Conservation (phyloP, 2,797 vertebrate species). For the Phataginus tetradactyla region DNA sequence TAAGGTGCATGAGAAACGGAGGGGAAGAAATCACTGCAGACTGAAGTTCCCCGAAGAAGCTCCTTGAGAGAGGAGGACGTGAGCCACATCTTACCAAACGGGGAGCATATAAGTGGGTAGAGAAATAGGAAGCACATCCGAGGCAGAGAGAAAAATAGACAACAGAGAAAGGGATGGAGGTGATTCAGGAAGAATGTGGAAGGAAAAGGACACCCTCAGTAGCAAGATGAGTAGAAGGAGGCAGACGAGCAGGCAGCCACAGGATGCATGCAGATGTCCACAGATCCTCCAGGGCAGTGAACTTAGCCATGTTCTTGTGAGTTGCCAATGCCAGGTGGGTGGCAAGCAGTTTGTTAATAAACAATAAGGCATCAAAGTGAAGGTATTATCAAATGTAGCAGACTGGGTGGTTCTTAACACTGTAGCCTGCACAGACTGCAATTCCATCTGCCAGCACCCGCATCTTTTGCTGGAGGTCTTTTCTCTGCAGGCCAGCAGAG, state of each 20-base stretch:
- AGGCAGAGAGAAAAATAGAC: background rate
- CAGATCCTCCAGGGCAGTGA: background rate
- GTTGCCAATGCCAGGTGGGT: background rate
- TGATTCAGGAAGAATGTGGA: background rate
- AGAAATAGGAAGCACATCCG: background rate
- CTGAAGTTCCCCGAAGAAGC: background rate
- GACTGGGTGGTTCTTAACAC: background rate
- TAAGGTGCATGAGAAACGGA: background rate
- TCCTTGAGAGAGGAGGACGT: background rate
- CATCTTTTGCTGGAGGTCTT: background rate
- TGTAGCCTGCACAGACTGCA: background rate
- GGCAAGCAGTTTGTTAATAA: background rate
- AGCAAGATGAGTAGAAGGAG: background rate
- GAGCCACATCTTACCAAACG: background rate
- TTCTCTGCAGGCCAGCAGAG: background rate
- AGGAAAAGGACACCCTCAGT: background rate
- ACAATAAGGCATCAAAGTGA: background rate
- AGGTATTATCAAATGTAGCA: background rate
- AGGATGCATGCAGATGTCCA: background rate
- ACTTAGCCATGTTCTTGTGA: background rate
- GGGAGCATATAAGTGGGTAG: background rate
- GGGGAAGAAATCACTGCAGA: background rate
- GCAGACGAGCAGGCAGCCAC: fast-evolving
- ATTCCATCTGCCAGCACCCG: background rate
- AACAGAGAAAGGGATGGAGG: background rate